Conservation (phyloP, 2,888 invertebrate species). For the Drosophila vallismaia region DNA sequence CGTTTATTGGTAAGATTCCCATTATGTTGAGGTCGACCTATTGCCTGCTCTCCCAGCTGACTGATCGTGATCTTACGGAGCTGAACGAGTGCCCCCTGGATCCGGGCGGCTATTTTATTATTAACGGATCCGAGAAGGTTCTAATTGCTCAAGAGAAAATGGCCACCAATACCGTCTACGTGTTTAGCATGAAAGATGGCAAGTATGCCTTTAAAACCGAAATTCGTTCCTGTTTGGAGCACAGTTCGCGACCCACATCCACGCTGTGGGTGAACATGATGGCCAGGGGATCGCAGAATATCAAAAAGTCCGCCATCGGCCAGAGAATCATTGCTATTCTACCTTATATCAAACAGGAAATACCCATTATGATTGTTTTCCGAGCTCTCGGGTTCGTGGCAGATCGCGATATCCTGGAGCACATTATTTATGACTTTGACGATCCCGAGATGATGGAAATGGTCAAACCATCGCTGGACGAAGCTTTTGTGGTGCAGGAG, state of each 20-base stretch:
- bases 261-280: slow-evolving; percentile 99
- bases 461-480: slow-evolving; percentile 99
- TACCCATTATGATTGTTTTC: slow-evolving; percentile 99
- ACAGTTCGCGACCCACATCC: slow-evolving; percentile 97
- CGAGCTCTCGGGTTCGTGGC: slow-evolving; percentile 99
- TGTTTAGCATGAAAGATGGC: slow-evolving; percentile 99
- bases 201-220: slow-evolving; percentile 99
- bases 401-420: slow-evolving; percentile 99
- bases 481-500: slow-evolving; percentile 99
- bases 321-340: slow-evolving; percentile 98
- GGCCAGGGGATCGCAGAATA: slow-evolving; percentile 98
- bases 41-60: slow-evolving; percentile 95
- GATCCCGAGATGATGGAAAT: slow-evolving; percentile 99
- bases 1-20: slow-evolving; percentile 96
- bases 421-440: slow-evolving; percentile 99
- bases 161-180: slow-evolving; percentile 99
- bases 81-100: slow-evolving; percentile 99
- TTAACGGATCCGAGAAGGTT: slow-evolving; percentile 99
- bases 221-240: slow-evolving; percentile 96
- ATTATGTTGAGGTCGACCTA: slow-evolving; percentile 99
- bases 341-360: slow-evolving; percentile 99
- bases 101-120: slow-evolving; percentile 99
- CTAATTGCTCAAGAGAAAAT: slow-evolving; percentile 99
- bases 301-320: slow-evolving; percentile 99
- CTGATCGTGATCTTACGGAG: slow-evolving; percentile 99